Evolutionary conservation across 2,113 vertebrate genomes (phyloP).

Genomic region (Atlantisia rogersi): DNA sequence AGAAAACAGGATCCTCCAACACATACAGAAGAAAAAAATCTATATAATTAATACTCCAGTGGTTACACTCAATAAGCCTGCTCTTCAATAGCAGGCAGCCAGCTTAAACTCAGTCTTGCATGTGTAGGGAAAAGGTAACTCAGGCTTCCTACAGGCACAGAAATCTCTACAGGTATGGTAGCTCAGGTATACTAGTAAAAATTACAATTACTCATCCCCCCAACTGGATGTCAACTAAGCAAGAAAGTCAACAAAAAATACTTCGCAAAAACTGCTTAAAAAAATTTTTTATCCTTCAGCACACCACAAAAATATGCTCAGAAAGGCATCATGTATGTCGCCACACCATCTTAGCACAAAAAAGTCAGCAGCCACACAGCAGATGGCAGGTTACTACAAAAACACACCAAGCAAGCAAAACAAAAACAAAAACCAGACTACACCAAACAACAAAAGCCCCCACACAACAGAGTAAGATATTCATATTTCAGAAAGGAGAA

Average conservation of each 20-base stretch:
- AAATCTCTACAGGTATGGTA: not conserved
- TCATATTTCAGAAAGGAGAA: not conserved
- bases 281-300: not conserved
- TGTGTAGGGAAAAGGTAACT: not conserved
- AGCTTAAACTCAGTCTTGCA: not conserved
- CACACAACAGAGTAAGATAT: not conserved
- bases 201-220: not conserved
- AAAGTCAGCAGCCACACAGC: not conserved
- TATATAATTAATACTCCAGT: not conserved
- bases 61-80: not conserved
- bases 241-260: not conserved
- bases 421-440: not conserved
- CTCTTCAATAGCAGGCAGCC: not conserved
- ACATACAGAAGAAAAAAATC: not conserved
- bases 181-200: not conserved
- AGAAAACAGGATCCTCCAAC: not conserved
- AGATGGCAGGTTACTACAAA: not conserved
- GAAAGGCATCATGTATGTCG: not conserved
- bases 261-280: not conserved
- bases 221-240: not conserved
- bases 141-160: not conserved
- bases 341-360: not conserved
- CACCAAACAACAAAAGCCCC: not conserved
- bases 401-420: not conserved
- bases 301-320: not conserved